Conservation (phyloP, 2,888 invertebrate species). For the Crocallis elinguaria region DNA sequence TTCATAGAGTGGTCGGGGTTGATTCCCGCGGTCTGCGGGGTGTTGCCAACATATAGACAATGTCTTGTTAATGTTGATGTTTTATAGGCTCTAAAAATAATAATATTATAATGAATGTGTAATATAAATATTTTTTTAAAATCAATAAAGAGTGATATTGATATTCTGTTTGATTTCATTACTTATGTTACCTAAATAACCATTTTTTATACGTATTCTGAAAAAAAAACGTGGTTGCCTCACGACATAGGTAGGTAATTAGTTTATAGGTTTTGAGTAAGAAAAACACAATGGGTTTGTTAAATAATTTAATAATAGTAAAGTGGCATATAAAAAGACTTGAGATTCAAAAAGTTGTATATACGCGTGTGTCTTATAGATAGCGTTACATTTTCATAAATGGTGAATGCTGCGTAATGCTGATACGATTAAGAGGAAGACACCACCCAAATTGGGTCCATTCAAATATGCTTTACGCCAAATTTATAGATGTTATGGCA, state of each 20-base stretch:
- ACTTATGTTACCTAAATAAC: too few species aligned
- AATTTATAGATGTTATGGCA: too few species aligned
- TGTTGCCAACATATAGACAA: conserved; percentile 56
- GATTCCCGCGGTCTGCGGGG: conserved; percentile 38
- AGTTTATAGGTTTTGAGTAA: too few species aligned
- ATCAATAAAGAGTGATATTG: conserved; percentile 84
- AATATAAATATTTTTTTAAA: conserved; percentile 84
- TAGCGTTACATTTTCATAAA: not conserved
- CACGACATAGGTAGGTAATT: too few species aligned
- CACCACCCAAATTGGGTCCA: too few species aligned
- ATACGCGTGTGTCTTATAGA: conserved; percentile 20
- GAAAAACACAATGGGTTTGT: not conserved
- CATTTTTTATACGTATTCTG: too few species aligned
- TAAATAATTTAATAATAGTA: conserved; percentile 38
- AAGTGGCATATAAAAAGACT: conserved; percentile 46
- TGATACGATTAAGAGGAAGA: too few species aligned
- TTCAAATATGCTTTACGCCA: too few species aligned
- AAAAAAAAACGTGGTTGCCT: too few species aligned
- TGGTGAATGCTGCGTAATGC: not conserved
- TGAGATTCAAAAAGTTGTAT: conserved; percentile 48
- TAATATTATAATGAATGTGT: conserved; percentile 73
- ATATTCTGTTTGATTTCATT: conserved; percentile 50
- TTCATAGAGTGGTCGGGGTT: conserved; percentile 50
- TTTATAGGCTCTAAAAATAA: conserved; percentile 75
- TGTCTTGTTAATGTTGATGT: conserved; percentile 73